Conservation (phyloP, 2,888 invertebrate genomes). For the Melinaea menophilus region DNA sequence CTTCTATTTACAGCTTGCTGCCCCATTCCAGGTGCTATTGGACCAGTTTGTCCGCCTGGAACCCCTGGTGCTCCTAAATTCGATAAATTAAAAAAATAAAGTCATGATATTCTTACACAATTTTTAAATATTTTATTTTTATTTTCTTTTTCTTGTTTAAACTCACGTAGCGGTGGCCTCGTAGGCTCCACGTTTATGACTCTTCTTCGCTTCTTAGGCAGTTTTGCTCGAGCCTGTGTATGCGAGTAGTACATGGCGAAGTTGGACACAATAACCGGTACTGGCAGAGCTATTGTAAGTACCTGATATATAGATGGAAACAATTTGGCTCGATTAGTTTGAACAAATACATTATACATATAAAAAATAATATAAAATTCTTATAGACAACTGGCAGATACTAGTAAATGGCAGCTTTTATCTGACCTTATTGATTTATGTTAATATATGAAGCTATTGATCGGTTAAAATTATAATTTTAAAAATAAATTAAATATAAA, state of each 20-base stretch:
- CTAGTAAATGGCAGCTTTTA: too few relatives aligned
- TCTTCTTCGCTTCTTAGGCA: slow-evolving; percentile 98
- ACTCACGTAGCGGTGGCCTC: slow-evolving; percentile 80
- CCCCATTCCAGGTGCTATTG: slow-evolving; percentile 71
- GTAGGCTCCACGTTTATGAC: slow-evolving; percentile 97
- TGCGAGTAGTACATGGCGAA: slow-evolving; percentile 98
- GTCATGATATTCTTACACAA: background rate
- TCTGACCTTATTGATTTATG: too few relatives aligned
- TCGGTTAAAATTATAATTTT: background rate
- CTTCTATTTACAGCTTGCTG: slow-evolving; percentile 82
- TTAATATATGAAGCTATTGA: too few relatives aligned
- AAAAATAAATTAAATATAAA: slow-evolving; percentile 1
- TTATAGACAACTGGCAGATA: too few relatives aligned
- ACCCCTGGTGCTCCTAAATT: slow-evolving; percentile 55
- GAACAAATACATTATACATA: too few relatives aligned
- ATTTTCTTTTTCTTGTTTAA: background rate
- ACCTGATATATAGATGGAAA: slow-evolving; percentile 45
- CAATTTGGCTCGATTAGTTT: too few relatives aligned
- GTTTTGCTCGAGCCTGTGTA: slow-evolving; percentile 97
- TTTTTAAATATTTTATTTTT: background rate
- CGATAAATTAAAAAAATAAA: background rate
- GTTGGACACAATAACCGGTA: slow-evolving; percentile 99
- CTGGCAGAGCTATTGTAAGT: slow-evolving; percentile 98
- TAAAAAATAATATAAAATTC: too few relatives aligned
- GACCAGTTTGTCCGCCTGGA: slow-evolving; percentile 62